phyloP scores from a whole-genome alignment of 2,888 invertebrate species.

The Sericinus montela region DNA sequence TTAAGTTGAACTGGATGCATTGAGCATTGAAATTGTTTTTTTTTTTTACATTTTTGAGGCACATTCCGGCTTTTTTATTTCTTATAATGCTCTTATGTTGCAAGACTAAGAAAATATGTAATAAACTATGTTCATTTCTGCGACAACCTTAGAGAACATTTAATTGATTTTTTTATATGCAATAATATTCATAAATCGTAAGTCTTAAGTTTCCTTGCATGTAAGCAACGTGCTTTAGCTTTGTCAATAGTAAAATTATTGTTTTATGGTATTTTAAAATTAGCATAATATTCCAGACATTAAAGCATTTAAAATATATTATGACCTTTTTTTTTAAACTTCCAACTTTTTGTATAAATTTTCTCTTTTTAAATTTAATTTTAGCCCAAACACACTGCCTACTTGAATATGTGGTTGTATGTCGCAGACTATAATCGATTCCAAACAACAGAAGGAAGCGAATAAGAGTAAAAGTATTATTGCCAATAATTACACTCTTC shows the following conservation, averaged over 20 bases:
- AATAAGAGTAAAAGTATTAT: too few relatives aligned
- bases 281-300: slow-evolving; percentile 57
- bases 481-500: too few relatives aligned
- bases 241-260: slow-evolving; percentile 45
- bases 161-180: slow-evolving; percentile 36
- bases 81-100: not conserved
- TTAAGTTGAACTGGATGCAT: not conserved
- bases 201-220: slow-evolving; percentile 24
- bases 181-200: slow-evolving; percentile 24
- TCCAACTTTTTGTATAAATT: too few relatives aligned
- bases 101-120: not conserved
- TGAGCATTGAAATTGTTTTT: too few relatives aligned
- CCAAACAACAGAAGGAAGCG: too few relatives aligned
- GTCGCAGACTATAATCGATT: too few relatives aligned
- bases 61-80: too few relatives aligned
- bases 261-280: slow-evolving; percentile 47
- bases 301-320: slow-evolving; percentile 50
- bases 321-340: slow-evolving; percentile 28
- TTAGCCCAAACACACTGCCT: too few relatives aligned
- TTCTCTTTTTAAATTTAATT: too few relatives aligned
- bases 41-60: too few relatives aligned
- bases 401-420: too few relatives aligned
- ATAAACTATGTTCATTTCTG: not conserved
- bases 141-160: slow-evolving; percentile 18
- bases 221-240: slow-evolving; percentile 51